A percentile compares a stretch with the other conserved stretches of the same genome.
Evolutionary conservation across 2,888 invertebrate genomes (phyloP).

Genomic region (Petrolisthes manimaculis): DNA sequence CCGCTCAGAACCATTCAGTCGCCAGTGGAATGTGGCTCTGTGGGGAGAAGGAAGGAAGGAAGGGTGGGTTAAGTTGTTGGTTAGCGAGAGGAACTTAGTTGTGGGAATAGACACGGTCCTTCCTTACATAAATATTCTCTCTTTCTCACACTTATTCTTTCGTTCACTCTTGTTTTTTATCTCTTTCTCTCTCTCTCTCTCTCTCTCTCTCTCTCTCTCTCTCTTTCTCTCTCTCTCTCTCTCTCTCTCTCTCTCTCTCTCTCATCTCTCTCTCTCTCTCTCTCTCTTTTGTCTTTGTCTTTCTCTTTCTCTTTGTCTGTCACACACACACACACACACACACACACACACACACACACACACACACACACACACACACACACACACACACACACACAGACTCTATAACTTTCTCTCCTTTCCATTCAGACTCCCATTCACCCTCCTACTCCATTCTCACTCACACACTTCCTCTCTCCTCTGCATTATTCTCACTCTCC

Average conservation of each 20-base stretch:
- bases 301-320: neutral
- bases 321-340: neutral
- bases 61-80: neutral
- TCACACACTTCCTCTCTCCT: neutral
- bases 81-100: neutral
- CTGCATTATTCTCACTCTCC: neutral
- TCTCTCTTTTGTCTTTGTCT: neutral
- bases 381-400: no score
- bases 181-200: neutral
- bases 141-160: neutral
- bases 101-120: neutral
- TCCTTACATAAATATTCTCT: neutral
- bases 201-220: neutral
- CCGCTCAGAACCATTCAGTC: conserved; percentile 62
- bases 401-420: no score
- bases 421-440: neutral
- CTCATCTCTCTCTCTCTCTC: neutral
- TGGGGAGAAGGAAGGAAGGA: neutral
- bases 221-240: neutral
- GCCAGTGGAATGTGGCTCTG: conserved; percentile 63
- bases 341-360: conserved; percentile 1
- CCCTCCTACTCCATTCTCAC: neutral
- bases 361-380: no score
- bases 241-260: neutral
- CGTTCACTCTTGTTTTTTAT: neutral